Evolutionary conservation across 2,888 invertebrate species (phyloP), one percentile per base, ranked within the genome.

Genomic region (Silvanus unidentatus): DNA sequence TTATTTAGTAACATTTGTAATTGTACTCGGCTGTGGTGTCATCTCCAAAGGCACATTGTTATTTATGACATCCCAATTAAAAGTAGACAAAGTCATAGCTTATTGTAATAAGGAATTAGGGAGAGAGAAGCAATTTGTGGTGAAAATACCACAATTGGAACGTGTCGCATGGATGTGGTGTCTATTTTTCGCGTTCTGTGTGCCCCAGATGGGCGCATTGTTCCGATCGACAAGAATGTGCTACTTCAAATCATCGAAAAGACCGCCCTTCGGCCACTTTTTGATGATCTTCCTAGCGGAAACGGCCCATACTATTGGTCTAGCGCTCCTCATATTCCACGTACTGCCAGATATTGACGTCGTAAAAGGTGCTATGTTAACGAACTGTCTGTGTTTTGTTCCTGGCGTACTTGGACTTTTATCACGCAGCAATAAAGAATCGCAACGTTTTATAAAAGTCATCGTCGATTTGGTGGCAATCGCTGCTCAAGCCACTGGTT

Each of bases 151-250:
- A 15, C 85, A 87, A 57, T 84, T 86, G 58, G 93, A 94, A 72
- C 80, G 91, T 43, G 85, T 93, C 52, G 89, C 87, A 38, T 94
- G 93, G 93, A 88, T 91, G 71, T 95, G 95, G 93, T 88, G 89
- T 48, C 71, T 96, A 40, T 74, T 94, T 42, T 86, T 93, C 53
- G 89, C 88, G 2, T 92, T 90, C 64, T 80, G 88, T 29, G 82
- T 93, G 40, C 96, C 96, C 0, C 95, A 96, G 73, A 74, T 91
- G 45, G 90, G 95, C 42, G 82, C 89, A 1, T 75, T 94, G 50
- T 85, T 96, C 59, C 79, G 93, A 44, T 84, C 93, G 16, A 75
- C 83, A 41, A 81, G 93, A 62, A 93, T 94, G 68, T 92, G 92
- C 68, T 84, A 89, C 67, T 94, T 94, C 77, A 94, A 94, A 68